Base-by-base conservation (phyloP, 2,888 invertebrate genomes). In the Trichacis sp. region DNA sequence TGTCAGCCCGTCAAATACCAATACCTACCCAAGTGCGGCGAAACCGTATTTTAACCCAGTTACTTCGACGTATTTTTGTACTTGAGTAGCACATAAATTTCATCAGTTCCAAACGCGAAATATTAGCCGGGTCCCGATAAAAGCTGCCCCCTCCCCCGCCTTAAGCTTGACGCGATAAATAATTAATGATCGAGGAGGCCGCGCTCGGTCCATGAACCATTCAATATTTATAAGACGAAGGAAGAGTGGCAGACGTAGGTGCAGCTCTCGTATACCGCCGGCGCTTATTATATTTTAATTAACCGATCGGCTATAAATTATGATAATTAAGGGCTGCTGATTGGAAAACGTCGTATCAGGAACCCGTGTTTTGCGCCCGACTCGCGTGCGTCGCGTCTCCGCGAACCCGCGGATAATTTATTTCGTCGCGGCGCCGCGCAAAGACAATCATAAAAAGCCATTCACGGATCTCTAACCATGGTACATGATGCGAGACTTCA, bases 221-320 rank as follows among this genome's bases (percentile, higher is more conserved):
- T 70, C 59, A 68, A 70, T 80, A 81, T 81, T 82, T 82, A 83
- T 82, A 79, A 82, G 79, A 72, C 74, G 73, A 67, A 68, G 62
- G 45, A 64, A 67, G 61, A 52, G 62, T 55, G 36, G 40, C 45
- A 29, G 69, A 63, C 45, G 61, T 36, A 64, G 46, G 57, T 64
- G 64, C 53, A 52, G n/a, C n/a, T n/a, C 56, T 73, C 72, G 74
- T 76, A 71, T 71, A 67, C 54, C 69, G 64, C 60, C 62, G 64
- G 68, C 61, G 70, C 68, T 69, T 73, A 70, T 64, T 81, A 83
- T 82, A 81, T 82, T 82, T 82, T 82, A 81, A 83, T 82, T 81
- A 81, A 77, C 75, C 74, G 74, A 77, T 78, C 68, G 77, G 76
- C 79, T 72, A 81, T 81, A 82, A 82, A 82, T 82, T 83, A 83